Evolutionary conservation across 64 coral and sea anemone genomes (phyloP).

Genomic region (Montipora capricornis): DNA sequence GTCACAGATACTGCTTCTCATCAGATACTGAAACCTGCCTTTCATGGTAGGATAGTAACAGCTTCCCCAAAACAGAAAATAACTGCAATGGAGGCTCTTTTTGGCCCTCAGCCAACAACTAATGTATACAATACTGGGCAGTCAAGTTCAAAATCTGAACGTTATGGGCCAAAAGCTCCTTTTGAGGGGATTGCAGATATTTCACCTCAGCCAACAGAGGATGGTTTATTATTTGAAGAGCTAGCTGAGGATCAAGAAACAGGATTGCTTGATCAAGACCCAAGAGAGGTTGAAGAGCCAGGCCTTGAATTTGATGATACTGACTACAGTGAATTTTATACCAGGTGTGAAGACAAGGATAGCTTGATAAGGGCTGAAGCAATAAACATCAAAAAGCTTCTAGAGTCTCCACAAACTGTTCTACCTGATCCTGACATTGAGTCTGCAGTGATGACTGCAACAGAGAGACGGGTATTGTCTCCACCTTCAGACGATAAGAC

Average conservation of each 20-base stretch:
- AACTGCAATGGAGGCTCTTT: constrained; percentile 27
- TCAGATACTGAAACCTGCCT: background rate
- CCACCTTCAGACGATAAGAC: background rate
- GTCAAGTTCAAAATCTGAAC: background rate
- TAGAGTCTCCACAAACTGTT: constrained; percentile 40
- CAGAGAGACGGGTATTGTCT: background rate
- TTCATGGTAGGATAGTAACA: background rate
- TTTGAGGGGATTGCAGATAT: constrained; percentile 40
- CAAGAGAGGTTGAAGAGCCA: constrained; percentile 34
- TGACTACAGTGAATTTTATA: constrained; percentile 66
- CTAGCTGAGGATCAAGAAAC: background rate
- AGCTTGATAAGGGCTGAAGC: constrained; percentile 70
- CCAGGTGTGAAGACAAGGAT: constrained; percentile 62
- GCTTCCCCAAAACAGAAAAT: background rate
- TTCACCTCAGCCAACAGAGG: background rate
- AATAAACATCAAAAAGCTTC: constrained; percentile 67
- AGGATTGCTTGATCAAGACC: background rate
- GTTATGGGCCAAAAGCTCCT: background rate
- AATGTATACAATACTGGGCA: background rate
- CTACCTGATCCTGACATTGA: constrained; percentile 62
- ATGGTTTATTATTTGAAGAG: constrained; percentile 27
- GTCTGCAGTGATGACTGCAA: constrained; percentile 21
- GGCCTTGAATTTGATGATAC: constrained; percentile 70
- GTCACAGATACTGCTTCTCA: too few species aligned
- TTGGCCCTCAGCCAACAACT: constrained; percentile 23